Percentiles rank a stretch among this genome's conserved stretches.
These are phyloP conservation scores for Halcyon chelicuti DNA, from an alignment of 2,797 vertebrate species.

Conservation along the genomic window DNA sequence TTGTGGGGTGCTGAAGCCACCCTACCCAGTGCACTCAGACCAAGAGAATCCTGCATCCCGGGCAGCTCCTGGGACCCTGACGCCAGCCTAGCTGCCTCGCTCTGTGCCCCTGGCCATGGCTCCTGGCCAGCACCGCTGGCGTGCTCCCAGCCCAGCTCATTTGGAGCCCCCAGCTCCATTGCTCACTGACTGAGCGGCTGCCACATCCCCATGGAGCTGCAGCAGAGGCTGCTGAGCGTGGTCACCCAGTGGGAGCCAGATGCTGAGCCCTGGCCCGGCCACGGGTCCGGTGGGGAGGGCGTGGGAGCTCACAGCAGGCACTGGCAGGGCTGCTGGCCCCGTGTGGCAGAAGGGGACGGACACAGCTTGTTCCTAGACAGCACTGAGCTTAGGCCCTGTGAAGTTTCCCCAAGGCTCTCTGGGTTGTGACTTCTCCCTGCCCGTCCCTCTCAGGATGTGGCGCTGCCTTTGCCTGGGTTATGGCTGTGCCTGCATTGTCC, in stretches of 20 bases:
- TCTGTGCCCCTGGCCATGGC: rapidly evolving
- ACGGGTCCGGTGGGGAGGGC: not conserved
- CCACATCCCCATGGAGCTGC: not conserved
- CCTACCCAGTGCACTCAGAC: not conserved
- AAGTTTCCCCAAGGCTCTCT: rapidly evolving
- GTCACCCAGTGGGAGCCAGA: not conserved
- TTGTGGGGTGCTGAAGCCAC: not conserved
- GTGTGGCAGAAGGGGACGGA: rapidly evolving
- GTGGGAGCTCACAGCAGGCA: rapidly evolving
- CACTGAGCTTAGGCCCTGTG: not conserved
- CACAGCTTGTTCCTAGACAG: not conserved
- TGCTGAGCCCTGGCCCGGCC: not conserved
- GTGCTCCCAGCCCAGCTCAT: rapidly evolving
- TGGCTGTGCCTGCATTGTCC: rapidly evolving
- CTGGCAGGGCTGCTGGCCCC: not conserved
- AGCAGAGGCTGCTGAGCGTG: rapidly evolving
- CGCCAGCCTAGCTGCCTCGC: not conserved
- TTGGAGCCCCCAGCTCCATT: not conserved
- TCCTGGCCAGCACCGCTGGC: rapidly evolving
- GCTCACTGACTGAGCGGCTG: not conserved
- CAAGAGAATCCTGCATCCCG: rapidly evolving
- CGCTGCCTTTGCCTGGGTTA: not conserved
- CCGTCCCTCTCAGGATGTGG: rapidly evolving
- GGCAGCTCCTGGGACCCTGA: not conserved
- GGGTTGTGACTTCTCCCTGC: rapidly evolving